These are phyloP conservation scores for Hypena proboscidalis DNA, from an alignment of 2,888 invertebrate genomes.

Conservation along the genomic window DNA sequence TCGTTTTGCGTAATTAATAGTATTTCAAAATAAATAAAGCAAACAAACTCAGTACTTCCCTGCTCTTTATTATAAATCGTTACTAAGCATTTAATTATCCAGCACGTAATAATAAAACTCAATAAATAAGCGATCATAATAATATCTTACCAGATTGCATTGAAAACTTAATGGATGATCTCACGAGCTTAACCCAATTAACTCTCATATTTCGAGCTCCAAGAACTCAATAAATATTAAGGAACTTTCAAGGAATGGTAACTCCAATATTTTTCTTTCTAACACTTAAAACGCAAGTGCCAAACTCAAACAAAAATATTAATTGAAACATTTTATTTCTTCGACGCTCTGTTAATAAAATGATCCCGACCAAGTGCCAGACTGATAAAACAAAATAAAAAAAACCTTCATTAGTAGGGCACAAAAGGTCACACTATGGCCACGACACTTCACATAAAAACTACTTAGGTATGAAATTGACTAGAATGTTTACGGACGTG, in stretches of 20 bases:
- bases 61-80: too few relatives aligned
- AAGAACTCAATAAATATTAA: too few relatives aligned
- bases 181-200: too few relatives aligned
- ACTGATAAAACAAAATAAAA: slow-evolving; percentile 18
- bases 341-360: slow-evolving; percentile 16
- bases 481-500: neutral
- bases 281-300: slow-evolving; percentile 8
- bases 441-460: slow-evolving; percentile 10
- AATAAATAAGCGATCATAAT: too few relatives aligned
- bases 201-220: too few relatives aligned
- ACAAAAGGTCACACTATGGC: slow-evolving; percentile 4
- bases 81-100: too few relatives aligned
- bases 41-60: too few relatives aligned
- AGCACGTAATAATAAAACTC: too few relatives aligned
- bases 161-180: too few relatives aligned
- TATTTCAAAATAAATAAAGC: too few relatives aligned
- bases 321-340: slow-evolving; percentile 21
- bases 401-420: slow-evolving; percentile 10
- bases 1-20: too few relatives aligned
- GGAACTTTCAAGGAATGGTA: neutral
- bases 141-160: too few relatives aligned
- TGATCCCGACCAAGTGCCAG: slow-evolving; percentile 4
- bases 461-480: slow-evolving; percentile 1
- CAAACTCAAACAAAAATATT: slow-evolving; percentile 17
- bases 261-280: neutral